Conservation (phyloP, 2,888 invertebrate genomes). For the Plemyria rubiginata region DNA sequence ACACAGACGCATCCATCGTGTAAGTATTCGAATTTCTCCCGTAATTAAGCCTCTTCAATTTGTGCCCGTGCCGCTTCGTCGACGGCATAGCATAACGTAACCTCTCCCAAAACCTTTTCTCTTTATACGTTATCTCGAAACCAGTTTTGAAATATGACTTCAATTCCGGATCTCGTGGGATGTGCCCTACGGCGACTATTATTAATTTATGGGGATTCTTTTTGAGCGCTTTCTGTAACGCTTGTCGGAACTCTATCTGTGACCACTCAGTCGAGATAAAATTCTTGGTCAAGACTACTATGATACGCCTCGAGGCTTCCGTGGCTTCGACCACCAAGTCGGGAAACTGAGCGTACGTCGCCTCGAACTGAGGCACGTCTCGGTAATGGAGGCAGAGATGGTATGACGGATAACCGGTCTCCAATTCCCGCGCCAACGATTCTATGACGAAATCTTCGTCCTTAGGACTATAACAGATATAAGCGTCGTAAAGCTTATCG, state of each 20-base stretch:
- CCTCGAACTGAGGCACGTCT: slow-evolving; percentile 90
- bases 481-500: slow-evolving; percentile 96
- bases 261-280: slow-evolving; percentile 97
- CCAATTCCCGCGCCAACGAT: slow-evolving; percentile 93
- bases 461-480: slow-evolving; percentile 96
- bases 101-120: slow-evolving; percentile 97
- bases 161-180: slow-evolving; percentile 94
- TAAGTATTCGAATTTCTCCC: slow-evolving; percentile 94
- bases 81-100: slow-evolving; percentile 95
- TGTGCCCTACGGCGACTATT: slow-evolving; percentile 91
- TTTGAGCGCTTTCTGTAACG: slow-evolving; percentile 94
- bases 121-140: slow-evolving; percentile 94
- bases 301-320: slow-evolving; percentile 93
- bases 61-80: slow-evolving; percentile 86
- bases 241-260: slow-evolving; percentile 94
- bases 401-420: slow-evolving; percentile 91
- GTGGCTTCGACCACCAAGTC: slow-evolving; percentile 94
- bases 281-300: slow-evolving; percentile 94
- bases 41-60: slow-evolving; percentile 86
- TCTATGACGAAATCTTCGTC: slow-evolving; percentile 96
- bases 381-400: slow-evolving; percentile 95
- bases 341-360: slow-evolving; percentile 88
- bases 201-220: slow-evolving; percentile 94
- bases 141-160: slow-evolving; percentile 95
- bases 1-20: slow-evolving; percentile 89